A percentile compares a stretch with the other conserved stretches of the same genome.
phyloP scores from a whole-genome alignment of 2,797 vertebrate species.

The Falco naumanni region DNA sequence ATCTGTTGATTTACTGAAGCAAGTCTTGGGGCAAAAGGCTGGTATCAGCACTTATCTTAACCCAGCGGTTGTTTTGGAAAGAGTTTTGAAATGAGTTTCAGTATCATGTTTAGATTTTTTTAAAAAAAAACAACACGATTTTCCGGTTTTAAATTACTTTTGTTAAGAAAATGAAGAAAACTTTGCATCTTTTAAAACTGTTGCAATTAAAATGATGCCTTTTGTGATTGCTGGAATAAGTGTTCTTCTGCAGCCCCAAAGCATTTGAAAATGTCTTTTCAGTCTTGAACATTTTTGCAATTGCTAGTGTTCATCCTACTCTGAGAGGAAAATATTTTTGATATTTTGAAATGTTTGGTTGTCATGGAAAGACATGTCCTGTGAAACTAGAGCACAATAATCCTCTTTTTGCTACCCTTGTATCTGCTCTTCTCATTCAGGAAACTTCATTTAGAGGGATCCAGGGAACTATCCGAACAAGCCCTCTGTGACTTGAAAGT shows the following conservation, averaged over 20 bases:
- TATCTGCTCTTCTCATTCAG: background rate
- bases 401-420: background rate
- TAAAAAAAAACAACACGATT: background rate
- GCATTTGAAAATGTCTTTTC: background rate
- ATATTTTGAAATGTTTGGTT: background rate
- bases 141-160: background rate
- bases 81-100: background rate
- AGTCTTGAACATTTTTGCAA: background rate
- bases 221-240: background rate
- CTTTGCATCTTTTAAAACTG: background rate
- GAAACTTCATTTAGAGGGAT: background rate
- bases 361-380: background rate
- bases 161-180: background rate
- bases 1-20: background rate
- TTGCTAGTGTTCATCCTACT: background rate
- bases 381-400: background rate
- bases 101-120: background rate
- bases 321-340: background rate
- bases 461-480: background rate
- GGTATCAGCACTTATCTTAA: background rate
- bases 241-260: background rate
- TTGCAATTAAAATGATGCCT: background rate
- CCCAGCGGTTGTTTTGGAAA: background rate
- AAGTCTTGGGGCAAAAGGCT: background rate
- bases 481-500: background rate